These are phyloP conservation scores for Porites evermanni DNA, from an alignment of 92 coral and sea anemone genomes.

Conservation along the genomic window DNA sequence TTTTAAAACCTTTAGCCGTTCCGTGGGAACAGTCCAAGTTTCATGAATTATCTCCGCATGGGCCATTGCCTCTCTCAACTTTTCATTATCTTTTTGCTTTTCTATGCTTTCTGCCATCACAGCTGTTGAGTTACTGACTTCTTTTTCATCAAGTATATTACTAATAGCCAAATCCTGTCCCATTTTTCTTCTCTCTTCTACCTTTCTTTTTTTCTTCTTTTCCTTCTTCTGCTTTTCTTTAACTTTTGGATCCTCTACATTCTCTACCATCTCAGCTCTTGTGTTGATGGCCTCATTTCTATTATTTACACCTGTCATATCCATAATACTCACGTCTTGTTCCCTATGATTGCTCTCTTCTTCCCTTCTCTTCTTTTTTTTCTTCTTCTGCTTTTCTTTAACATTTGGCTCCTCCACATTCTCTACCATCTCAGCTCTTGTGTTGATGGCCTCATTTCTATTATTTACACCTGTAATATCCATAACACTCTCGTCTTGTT, in stretches of 20 bases:
- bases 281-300: no score
- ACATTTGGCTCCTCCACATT: not conserved
- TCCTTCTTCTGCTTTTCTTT: not conserved
- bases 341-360: no score
- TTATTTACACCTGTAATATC: no score
- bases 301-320: no score
- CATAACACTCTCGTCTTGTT: no score
- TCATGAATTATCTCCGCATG: slow-evolving; percentile 21
- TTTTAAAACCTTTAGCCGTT: not conserved
- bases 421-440: no score
- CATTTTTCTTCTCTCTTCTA: not conserved
- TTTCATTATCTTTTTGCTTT: not conserved
- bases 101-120: not conserved
- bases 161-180: not conserved
- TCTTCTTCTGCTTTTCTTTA: not conserved
- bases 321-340: no score
- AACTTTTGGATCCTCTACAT: not conserved
- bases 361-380: not conserved
- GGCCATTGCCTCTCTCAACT: not conserved
- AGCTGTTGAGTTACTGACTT: not conserved
- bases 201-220: not conserved
- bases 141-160: not conserved
- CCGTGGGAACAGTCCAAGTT: slow-evolving; percentile 6
- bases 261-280: no score
- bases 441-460: no score